Conservation (phyloP, 2,797 vertebrate species). For the Sebastes miniatus region DNA sequence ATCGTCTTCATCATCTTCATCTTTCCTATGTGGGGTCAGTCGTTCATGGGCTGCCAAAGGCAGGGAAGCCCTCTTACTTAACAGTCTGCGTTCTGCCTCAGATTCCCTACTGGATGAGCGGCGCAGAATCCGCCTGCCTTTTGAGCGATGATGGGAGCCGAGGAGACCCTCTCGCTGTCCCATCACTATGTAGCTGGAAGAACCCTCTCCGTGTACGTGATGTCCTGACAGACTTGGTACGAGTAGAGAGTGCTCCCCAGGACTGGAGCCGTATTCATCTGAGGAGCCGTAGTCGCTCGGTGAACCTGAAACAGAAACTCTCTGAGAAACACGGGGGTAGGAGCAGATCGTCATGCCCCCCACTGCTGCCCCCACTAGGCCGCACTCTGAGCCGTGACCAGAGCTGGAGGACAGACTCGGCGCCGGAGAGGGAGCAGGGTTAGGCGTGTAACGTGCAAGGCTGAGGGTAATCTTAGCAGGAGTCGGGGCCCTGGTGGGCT, state of each 20-base stretch:
- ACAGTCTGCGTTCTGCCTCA: conserved; percentile 79
- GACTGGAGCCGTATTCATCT: conserved; percentile 88
- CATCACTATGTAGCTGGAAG: conserved; percentile 85
- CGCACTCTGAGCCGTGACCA: conserved; percentile 85
- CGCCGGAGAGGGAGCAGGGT: conserved; percentile 82
- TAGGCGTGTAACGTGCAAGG: conserved; percentile 83
- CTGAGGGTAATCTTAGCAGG: conserved; percentile 86
- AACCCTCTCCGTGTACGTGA: conserved; percentile 69
- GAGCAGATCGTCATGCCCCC: conserved; percentile 82
- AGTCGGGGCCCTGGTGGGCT: conserved; percentile 84
- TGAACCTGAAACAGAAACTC: conserved; percentile 85
- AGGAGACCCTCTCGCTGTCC: conserved; percentile 77
- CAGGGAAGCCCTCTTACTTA: conserved; percentile 84
- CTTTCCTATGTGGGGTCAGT: conserved; percentile 66
- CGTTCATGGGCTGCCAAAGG: conserved; percentile 77
- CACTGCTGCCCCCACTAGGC: conserved; percentile 80
- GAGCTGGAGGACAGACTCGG: conserved; percentile 85
- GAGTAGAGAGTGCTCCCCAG: conserved; percentile 82
- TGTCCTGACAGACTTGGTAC: conserved; percentile 76
- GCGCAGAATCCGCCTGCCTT: conserved; percentile 79
- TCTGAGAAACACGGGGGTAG: conserved; percentile 81
- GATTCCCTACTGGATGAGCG: conserved; percentile 80
- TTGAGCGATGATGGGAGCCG: conserved; percentile 76
- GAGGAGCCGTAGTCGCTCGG: conserved; percentile 87
- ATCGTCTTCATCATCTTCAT: conserved; percentile 81